Conservation (phyloP, 2,113 vertebrate species). For the Phodopus roborovskii region DNA sequence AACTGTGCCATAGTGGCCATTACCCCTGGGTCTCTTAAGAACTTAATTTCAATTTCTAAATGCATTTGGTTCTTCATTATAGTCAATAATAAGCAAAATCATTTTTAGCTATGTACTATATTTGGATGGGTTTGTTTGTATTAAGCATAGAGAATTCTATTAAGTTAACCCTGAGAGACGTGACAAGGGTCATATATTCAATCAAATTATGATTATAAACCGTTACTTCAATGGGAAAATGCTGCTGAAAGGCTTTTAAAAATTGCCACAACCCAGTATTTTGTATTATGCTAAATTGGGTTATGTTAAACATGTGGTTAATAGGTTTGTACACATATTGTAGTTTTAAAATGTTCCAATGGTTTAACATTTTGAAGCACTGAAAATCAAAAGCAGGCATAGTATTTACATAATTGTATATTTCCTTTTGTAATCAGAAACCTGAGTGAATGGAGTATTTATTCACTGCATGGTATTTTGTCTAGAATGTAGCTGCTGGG, state of each 20-base stretch:
- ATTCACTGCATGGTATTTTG: constrained; percentile 1
- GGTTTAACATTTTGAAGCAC: constrained; percentile 61
- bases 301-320: constrained; percentile 48
- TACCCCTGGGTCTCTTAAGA: constrained; percentile 50
- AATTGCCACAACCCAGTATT: constrained; percentile 48
- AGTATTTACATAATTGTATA: constrained; percentile 56
- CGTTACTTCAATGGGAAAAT: constrained; percentile 56
- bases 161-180: constrained; percentile 61
- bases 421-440: constrained; percentile 50
- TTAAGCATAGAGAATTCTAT: constrained; percentile 60
- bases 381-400: not conserved
- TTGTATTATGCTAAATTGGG: constrained; percentile 48
- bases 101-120: constrained; percentile 9
- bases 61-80: constrained; percentile 53
- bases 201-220: constrained; percentile 55
- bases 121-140: constrained; percentile 57
- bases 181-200: constrained; percentile 60
- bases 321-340: constrained; percentile 41
- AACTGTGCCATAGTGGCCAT: not conserved
- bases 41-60: constrained; percentile 65
- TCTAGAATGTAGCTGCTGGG: not conserved
- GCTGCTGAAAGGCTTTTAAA: constrained; percentile 56
- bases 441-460: constrained; percentile 11
- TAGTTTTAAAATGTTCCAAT: constrained; percentile 62
- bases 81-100: constrained; percentile 39